A percentile compares a stretch with the other conserved stretches of the same genome.
Conservation (phyloP, 2,113 vertebrate genomes). For the Sitta europaea region DNA sequence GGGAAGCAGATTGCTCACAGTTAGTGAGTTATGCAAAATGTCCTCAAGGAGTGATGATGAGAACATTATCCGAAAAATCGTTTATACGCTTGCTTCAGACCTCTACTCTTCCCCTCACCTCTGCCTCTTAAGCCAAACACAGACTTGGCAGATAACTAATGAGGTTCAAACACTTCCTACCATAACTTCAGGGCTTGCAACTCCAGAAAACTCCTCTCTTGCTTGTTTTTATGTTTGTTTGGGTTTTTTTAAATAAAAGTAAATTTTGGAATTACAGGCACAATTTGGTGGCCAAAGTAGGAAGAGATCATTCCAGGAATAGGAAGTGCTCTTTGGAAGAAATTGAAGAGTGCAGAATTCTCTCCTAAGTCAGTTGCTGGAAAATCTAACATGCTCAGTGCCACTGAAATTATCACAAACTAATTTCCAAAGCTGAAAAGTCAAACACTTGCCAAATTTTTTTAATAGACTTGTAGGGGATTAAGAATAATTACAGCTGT, state of each 20-base stretch:
- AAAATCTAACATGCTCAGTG: background rate
- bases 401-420: background rate
- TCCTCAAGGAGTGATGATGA: background rate
- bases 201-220: background rate
- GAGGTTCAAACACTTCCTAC: background rate
- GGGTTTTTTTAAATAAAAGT: background rate
- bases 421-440: background rate
- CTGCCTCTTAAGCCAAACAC: background rate
- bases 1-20: slow-evolving; percentile 2
- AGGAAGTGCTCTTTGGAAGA: background rate
- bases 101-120: background rate
- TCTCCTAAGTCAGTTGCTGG: background rate
- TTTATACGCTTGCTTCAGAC: background rate
- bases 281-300: background rate
- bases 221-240: background rate
- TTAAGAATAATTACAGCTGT: background rate
- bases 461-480: background rate
- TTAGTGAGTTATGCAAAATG: background rate
- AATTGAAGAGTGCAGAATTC: background rate
- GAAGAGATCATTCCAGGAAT: background rate
- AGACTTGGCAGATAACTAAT: background rate
- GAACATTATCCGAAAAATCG: background rate
- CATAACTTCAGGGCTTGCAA: background rate
- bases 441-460: background rate
- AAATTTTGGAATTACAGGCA: background rate